Conservation (phyloP, 1,140 invertebrate species). For the Brachionus asplanchnoidis region DNA sequence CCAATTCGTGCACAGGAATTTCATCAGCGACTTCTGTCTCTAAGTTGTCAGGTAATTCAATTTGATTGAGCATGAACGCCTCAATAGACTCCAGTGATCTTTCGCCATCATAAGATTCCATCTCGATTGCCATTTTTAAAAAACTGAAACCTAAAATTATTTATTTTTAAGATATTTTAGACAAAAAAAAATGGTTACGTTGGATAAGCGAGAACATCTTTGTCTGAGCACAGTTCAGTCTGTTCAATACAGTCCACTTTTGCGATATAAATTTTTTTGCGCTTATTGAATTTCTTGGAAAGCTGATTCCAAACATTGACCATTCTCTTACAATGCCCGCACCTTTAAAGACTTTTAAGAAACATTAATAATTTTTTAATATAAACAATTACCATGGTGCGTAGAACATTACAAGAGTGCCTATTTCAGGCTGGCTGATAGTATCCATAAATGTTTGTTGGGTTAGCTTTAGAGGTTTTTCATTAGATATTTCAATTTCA, state of each 20-base stretch:
- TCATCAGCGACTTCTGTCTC: background rate
- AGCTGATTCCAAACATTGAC: background rate
- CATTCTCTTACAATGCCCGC: slow-evolving; percentile 32
- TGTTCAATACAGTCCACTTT: slow-evolving; percentile 20
- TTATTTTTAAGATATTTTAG: background rate
- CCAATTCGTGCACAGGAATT: background rate
- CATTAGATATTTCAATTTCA: background rate
- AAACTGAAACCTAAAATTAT: background rate
- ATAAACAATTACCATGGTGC: background rate
- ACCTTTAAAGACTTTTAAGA: background rate
- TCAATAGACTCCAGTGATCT: slow-evolving; percentile 5
- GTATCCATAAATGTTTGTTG: background rate
- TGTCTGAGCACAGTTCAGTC: background rate
- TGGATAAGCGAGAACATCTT: slow-evolving; percentile 12
- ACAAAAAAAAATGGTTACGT: background rate
- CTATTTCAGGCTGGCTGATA: background rate
- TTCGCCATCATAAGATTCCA: background rate
- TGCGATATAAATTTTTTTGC: background rate
- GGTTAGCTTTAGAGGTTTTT: background rate
- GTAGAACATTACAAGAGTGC: slow-evolving; percentile 17
- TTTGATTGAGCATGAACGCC: background rate
- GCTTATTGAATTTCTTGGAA: background rate
- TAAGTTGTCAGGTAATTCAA: background rate
- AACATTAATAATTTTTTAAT: background rate
- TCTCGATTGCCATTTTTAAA: background rate